Percentiles rank a stretch among this genome's conserved stretches.
phyloP scores from a whole-genome alignment of 2,797 vertebrate species.

The Gymnopithys bicolor region DNA sequence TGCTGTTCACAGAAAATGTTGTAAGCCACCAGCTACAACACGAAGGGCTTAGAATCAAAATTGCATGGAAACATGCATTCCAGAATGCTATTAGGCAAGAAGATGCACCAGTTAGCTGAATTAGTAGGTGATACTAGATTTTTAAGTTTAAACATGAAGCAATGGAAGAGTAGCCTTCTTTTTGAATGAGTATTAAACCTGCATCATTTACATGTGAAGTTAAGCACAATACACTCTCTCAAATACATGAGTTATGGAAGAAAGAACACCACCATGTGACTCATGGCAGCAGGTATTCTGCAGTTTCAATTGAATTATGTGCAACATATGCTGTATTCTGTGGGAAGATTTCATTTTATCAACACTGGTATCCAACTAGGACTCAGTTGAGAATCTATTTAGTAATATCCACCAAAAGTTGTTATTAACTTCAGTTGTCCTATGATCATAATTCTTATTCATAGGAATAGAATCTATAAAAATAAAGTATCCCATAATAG shows the following conservation, averaged over 20 bases:
- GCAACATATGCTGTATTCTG: not conserved
- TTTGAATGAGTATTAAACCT: not conserved
- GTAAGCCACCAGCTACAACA: not conserved
- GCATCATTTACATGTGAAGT: not conserved
- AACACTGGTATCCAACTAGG: not conserved
- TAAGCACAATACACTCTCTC: not conserved
- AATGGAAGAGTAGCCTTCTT: not conserved
- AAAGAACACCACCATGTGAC: not conserved
- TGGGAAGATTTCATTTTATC: constrained; percentile 42
- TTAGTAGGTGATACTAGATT: not conserved
- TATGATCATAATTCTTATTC: constrained; percentile 32
- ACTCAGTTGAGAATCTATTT: constrained; percentile 52
- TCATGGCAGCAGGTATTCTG: not conserved
- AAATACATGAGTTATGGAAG: not conserved
- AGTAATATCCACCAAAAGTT: constrained; percentile 47
- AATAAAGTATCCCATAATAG: constrained; percentile 9
- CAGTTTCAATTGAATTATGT: not conserved
- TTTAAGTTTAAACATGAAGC: not conserved
- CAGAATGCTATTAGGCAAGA: not conserved
- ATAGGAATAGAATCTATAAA: constrained; percentile 22
- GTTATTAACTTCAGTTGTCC: constrained; percentile 41
- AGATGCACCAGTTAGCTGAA: not conserved
- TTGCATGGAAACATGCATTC: not conserved
- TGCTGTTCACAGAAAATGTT: not conserved
- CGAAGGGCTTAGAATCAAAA: not conserved